A percentile compares a stretch with the other conserved stretches of the same genome.
Conservation (phyloP, 2,113 vertebrate genomes). For the Catharus minimus region DNA sequence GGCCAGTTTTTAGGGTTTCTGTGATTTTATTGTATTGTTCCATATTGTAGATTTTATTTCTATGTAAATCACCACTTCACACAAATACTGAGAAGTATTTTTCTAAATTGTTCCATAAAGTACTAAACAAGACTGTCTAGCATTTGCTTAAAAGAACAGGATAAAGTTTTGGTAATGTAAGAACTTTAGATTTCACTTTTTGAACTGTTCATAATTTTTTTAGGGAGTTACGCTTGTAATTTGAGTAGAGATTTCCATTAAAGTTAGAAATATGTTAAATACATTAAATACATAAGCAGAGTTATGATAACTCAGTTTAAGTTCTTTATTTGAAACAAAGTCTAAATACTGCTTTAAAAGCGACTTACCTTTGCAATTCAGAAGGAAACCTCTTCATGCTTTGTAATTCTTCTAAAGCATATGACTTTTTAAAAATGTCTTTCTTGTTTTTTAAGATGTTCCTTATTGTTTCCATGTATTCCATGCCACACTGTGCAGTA, state of each 20-base stretch:
- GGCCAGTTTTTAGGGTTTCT: neutral
- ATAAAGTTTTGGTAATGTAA: neutral
- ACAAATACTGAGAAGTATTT: neutral
- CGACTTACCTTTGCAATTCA: neutral
- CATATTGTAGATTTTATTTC: neutral
- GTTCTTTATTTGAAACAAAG: neutral
- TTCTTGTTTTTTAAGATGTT: neutral
- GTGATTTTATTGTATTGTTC: neutral
- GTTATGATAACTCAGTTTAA: neutral
- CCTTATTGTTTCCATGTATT: neutral
- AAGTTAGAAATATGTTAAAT: neutral
- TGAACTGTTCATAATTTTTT: neutral
- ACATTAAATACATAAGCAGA: neutral
- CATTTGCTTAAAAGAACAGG: neutral
- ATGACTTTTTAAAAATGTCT: neutral
- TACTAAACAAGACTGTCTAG: neutral
- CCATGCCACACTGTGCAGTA: neutral
- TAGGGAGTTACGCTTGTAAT: neutral
- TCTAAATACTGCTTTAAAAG: neutral
- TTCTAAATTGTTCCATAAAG: neutral
- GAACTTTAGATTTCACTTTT: neutral
- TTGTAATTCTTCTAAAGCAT: neutral
- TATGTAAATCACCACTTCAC: neutral
- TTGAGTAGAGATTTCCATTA: neutral
- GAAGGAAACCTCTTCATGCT: neutral